phyloP scores from a whole-genome alignment of 2,888 invertebrate genomes.

The Platypus cylindrus region DNA sequence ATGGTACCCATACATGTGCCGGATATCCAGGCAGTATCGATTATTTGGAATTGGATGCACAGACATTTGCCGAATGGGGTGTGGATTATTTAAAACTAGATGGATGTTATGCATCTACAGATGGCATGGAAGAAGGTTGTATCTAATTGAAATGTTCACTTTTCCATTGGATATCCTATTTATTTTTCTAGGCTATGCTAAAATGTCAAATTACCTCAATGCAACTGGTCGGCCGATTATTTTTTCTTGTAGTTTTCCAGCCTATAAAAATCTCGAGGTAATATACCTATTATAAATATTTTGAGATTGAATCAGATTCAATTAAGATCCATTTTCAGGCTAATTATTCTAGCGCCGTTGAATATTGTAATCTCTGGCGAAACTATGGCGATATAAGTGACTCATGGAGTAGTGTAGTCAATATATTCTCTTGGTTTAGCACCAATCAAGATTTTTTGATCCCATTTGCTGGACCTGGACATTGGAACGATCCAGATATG shows the following conservation, averaged over 20 bases:
- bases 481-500: constrained; percentile 60
- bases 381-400: constrained; percentile 52
- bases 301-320: constrained; percentile 10
- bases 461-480: constrained; percentile 47
- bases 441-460: constrained; percentile 43
- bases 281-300: constrained; percentile 16
- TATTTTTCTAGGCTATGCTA: constrained; percentile 46
- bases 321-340: constrained; percentile 31
- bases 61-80: constrained; percentile 64
- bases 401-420: constrained; percentile 42
- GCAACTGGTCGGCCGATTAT: constrained; percentile 60
- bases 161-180: no score
- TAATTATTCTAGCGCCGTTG: constrained; percentile 40
- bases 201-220: constrained; percentile 55
- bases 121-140: constrained; percentile 37
- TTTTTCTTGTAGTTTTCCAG: constrained; percentile 72
- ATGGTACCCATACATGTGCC: constrained; percentile 62
- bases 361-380: constrained; percentile 50
- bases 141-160: no score
- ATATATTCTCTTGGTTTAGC: constrained; percentile 46
- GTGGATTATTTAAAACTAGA: constrained; percentile 73
- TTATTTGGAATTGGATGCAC: constrained; percentile 51
- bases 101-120: constrained; percentile 56
- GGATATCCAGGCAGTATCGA: constrained; percentile 63
- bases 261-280: constrained; percentile 47